phyloP scores from a whole-genome alignment of 2,888 invertebrate genomes.

The Rugalucina vietnamica region DNA sequence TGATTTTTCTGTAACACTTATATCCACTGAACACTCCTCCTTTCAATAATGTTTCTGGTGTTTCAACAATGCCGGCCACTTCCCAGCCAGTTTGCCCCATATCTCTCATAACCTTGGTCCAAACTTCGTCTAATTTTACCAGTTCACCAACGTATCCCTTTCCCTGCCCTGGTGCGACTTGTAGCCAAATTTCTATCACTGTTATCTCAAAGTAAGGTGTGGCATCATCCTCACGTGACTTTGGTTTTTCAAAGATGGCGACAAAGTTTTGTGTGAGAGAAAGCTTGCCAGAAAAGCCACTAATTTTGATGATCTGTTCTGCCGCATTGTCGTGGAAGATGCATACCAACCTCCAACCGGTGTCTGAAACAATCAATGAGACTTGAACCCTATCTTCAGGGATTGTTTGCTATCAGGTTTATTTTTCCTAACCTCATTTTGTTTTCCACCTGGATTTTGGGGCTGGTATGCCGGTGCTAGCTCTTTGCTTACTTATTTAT shows the following conservation, averaged over 20 bases:
- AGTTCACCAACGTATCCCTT: constrained; percentile 54
- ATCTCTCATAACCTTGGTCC: constrained; percentile 75
- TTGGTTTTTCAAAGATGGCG: constrained; percentile 81
- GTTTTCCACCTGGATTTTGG: not conserved
- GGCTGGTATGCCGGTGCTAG: not conserved
- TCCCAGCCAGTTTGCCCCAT: constrained; percentile 81
- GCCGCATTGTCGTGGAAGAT: constrained; percentile 73
- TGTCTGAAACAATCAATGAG: constrained; percentile 59
- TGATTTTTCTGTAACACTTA: constrained; percentile 22
- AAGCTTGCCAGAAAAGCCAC: constrained; percentile 37
- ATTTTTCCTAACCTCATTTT: not conserved
- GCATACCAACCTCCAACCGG: constrained; percentile 80
- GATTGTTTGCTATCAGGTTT: no score
- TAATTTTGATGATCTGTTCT: not conserved
- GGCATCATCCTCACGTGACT: constrained; percentile 68
- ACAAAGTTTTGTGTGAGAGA: constrained; percentile 64
- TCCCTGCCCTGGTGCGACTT: constrained; percentile 40
- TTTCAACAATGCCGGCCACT: constrained; percentile 74
- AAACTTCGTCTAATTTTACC: constrained; percentile 59
- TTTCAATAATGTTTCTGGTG: constrained; percentile 60
- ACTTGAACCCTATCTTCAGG: no score
- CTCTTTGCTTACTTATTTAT: no score
- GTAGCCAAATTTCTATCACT: constrained; percentile 73
- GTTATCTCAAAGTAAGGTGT: constrained; percentile 78
- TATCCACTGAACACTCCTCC: constrained; percentile 34